Evolutionary conservation across 2,113 vertebrate genomes (phyloP).

Genomic region (Hyperopisus bebe): DNA sequence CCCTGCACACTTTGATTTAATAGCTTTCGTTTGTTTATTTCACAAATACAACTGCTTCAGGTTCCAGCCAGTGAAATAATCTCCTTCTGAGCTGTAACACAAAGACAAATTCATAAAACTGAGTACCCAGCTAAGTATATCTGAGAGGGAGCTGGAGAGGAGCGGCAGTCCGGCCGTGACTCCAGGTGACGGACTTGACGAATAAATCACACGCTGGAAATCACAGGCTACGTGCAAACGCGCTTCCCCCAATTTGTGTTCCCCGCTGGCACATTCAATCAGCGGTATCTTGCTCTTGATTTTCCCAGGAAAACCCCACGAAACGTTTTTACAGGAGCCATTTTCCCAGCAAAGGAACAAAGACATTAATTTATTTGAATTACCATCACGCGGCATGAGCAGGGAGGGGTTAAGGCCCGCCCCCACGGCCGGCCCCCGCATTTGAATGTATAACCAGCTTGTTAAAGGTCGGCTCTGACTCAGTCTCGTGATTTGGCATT

Average conservation of each 20-base stretch:
- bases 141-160: not conserved
- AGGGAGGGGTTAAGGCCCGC: conserved; percentile 1
- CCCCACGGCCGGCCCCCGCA: conserved; percentile 8
- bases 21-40: not conserved
- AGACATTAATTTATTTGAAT: conserved; percentile 46
- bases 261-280: conserved; percentile 23
- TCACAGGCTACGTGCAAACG: conserved; percentile 20
- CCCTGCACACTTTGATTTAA: not conserved
- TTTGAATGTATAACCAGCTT: not conserved
- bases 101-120: not conserved
- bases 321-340: conserved; percentile 32
- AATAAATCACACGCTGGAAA: conserved; percentile 26
- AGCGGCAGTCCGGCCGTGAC: not conserved
- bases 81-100: not conserved
- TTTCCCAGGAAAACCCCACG: not conserved
- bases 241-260: conserved; percentile 23
- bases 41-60: not conserved
- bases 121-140: not conserved
- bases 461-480: not conserved
- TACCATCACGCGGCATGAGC: conserved; percentile 23
- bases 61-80: not conserved
- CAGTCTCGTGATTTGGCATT: not conserved
- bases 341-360: conserved; percentile 30
- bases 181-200: not conserved
- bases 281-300: conserved; percentile 7